Base-by-base conservation (phyloP, 2,888 invertebrate genomes). In the Deilephila porcellus region DNA sequence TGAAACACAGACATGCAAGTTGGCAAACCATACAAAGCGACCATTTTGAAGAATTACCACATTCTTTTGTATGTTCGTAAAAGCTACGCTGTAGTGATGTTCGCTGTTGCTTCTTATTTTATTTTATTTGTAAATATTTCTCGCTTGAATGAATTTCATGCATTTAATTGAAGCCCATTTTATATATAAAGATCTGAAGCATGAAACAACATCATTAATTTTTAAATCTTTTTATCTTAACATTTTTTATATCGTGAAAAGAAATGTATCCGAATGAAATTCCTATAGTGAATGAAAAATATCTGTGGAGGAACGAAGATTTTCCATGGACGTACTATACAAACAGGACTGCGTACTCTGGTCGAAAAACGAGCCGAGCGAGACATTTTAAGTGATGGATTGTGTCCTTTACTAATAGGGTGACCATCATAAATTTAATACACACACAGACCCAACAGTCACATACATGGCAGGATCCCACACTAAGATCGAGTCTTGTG, bases 1-100 rank as follows among this genome's bases (percentile, higher is more conserved):
- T 88, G 89, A 91, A 93, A 92, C 93, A 93, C 92, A 92, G 93
- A 94, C 93, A 93, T 93, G 93, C 95, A 95, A 95, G 95, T 95
- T 95, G 95, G 95, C 95, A 95, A 95, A 95, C 95, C 94, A 94
- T 94, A 94, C 95, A 93, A 93, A 96, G 96, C 96, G 95, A 96
- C 96, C 96, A 96, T 96, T 96, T 96, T 96, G 96, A 94, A 95
- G 93, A 96, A 96, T 96, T 96, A 96, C 96, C 96, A 96, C 96
- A 96, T 96, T 96, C 96, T 95, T 94, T 93, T 90, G 90, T 89
- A 89, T 89, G 92, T 91, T 91, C 90, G 78, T 83, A 89, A 67
- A 88, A 85, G 85, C 85, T 86, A 86, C 84, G 83, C 84, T 83
- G 83, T 85, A 86, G 78, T 87, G 88, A 88, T 86, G 83, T 89